Conservation (phyloP, 2,888 invertebrate species). For the Trypoxylon attenuatum region DNA sequence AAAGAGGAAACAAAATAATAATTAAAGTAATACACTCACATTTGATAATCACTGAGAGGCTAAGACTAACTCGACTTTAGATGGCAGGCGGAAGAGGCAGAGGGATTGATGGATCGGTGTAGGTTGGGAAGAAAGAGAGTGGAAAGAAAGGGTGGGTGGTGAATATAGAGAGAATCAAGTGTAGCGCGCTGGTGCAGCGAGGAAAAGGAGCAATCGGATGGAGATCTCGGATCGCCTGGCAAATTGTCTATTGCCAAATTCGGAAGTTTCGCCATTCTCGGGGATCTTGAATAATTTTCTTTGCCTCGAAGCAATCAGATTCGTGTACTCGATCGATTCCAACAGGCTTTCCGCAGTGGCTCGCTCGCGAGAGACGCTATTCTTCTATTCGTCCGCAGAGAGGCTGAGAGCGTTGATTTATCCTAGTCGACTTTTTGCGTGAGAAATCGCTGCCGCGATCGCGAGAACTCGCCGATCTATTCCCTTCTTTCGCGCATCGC, state of each 20-base stretch:
- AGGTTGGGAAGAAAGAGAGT: slow-evolving; percentile 1
- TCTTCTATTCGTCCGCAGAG: slow-evolving; percentile 45
- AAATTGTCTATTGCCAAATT: slow-evolving; percentile 26
- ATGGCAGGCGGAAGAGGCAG: slow-evolving; percentile 29
- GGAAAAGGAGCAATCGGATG: too few relatives aligned
- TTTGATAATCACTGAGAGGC: slow-evolving; percentile 75
- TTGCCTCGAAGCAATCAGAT: too few relatives aligned
- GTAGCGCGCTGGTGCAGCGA: too few relatives aligned
- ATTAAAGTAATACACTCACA: slow-evolving; percentile 65
- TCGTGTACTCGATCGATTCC: neutral
- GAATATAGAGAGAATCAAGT: slow-evolving; percentile 3
- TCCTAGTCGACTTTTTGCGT: slow-evolving; percentile 51
- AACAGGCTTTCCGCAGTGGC: slow-evolving; percentile 30
- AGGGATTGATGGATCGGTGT: slow-evolving; percentile 15
- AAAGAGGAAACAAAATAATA: slow-evolving; percentile 55
- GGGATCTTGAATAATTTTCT: too few relatives aligned
- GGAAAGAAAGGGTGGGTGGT: slow-evolving; percentile 13
- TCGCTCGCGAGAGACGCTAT: slow-evolving; percentile 19
- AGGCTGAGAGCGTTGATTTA: slow-evolving; percentile 42
- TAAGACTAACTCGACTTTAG: slow-evolving; percentile 73
- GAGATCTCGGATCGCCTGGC: slow-evolving; percentile 39
- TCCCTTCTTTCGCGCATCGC: slow-evolving; percentile 27
- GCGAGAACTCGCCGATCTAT: slow-evolving; percentile 4
- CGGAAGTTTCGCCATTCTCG: too few relatives aligned
- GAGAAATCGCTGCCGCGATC: slow-evolving; percentile 43